Evolutionary conservation across 2,797 vertebrate genomes (phyloP).

Genomic region (Sibirionetta formosa): DNA sequence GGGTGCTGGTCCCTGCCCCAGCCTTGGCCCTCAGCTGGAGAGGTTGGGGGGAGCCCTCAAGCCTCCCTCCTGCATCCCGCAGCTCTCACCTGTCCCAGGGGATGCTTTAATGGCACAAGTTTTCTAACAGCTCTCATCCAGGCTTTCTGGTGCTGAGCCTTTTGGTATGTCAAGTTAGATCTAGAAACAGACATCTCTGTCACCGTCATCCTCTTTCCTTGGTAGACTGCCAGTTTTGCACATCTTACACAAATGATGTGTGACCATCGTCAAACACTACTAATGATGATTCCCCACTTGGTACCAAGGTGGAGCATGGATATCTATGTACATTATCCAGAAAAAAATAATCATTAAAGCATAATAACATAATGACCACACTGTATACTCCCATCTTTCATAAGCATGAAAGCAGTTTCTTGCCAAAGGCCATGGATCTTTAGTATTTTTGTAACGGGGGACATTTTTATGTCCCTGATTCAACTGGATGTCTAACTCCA

Average conservation of each 20-base stretch:
- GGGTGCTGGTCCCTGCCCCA: not conserved
- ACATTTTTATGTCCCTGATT: not conserved
- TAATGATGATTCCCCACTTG: not conserved
- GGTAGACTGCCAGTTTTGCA: not conserved
- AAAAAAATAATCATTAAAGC: not conserved
- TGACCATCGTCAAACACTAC: not conserved
- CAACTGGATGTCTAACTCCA: not conserved
- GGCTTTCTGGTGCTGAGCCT: not conserved
- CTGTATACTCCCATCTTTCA: not conserved
- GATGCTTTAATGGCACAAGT: rapidly evolving
- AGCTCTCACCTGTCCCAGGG: not conserved
- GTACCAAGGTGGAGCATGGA: not conserved
- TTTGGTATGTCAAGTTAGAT: not conserved
- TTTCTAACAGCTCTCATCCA: not conserved
- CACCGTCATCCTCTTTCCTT: not conserved
- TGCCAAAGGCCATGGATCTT: not conserved
- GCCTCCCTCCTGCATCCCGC: rapidly evolving
- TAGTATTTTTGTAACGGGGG: not conserved
- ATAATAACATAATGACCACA: not conserved
- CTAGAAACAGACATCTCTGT: not conserved
- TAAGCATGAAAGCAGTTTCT: not conserved
- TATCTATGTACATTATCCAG: not conserved
- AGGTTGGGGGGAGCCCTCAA: not conserved
- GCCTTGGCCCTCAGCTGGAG: not conserved
- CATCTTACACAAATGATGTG: not conserved